Evolutionary conservation across 2,113 vertebrate species (phyloP).

Genomic region (Alectura lathami): DNA sequence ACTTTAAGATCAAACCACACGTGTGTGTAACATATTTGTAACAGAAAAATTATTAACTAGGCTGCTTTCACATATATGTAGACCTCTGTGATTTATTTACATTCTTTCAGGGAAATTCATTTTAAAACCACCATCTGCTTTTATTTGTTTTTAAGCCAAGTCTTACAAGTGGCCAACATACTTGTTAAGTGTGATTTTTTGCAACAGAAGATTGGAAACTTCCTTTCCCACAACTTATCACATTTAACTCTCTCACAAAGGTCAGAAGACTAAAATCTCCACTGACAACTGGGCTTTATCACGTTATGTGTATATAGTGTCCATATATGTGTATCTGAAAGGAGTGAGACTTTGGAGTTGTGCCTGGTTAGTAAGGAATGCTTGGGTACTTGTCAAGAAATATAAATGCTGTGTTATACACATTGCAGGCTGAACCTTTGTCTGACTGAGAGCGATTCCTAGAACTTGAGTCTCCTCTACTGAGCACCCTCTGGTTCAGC

Average conservation of each 20-base stretch:
- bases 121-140: not conserved
- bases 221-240: not conserved
- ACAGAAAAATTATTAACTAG: not conserved
- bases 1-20: not conserved
- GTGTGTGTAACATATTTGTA: not conserved
- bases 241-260: not conserved
- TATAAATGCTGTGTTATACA: not conserved
- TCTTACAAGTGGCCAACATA: not conserved
- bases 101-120: not conserved
- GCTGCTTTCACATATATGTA: not conserved
- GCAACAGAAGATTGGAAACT: not conserved
- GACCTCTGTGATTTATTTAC: not conserved
- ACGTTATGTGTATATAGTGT: rapidly evolving
- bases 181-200: not conserved
- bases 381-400: not conserved
- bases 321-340: not conserved
- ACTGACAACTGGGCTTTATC: not conserved
- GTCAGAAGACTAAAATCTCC: not conserved
- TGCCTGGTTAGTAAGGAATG: not conserved
- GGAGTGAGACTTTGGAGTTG: not conserved
- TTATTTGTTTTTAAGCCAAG: not conserved
- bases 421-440: not conserved
- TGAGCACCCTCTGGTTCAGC: not conserved
- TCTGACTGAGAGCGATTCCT: not conserved
- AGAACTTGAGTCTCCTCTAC: not conserved